phyloP scores from a whole-genome alignment of 2,113 vertebrate genomes.

The Indicator maculatus region DNA sequence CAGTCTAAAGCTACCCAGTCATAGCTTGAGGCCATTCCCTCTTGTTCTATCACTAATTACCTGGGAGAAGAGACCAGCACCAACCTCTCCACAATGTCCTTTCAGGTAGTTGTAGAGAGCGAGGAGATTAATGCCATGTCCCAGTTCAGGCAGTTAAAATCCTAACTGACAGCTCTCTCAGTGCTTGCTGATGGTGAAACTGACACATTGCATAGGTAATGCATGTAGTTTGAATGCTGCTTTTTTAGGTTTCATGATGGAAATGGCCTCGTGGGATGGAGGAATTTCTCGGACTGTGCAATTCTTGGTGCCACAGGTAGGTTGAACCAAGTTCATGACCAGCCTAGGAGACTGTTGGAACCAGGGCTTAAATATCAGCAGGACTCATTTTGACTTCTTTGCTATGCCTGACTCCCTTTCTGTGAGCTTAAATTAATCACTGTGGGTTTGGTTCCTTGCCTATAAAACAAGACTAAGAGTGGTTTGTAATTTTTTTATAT shows the following conservation, averaged over 20 bases:
- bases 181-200: not conserved
- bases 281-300: constrained; percentile 97
- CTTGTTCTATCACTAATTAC: too few species aligned
- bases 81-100: too few species aligned
- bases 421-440: not conserved
- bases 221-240: not conserved
- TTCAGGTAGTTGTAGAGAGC: too few species aligned
- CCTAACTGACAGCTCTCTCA: not conserved
- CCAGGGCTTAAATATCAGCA: not conserved
- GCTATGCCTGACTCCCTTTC: not conserved
- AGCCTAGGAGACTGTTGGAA: not conserved
- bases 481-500: not conserved
- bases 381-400: not conserved
- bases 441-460: not conserved
- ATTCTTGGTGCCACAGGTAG: constrained; percentile 95
- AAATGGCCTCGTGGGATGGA: constrained; percentile 99
- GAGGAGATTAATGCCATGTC: not conserved
- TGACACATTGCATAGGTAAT: not conserved
- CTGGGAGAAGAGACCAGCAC: too few species aligned
- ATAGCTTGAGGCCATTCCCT: too few species aligned
- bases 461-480: not conserved
- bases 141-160: not conserved
- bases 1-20: too few species aligned
- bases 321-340: not conserved
- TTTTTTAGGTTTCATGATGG: constrained; percentile 97